phyloP scores from a whole-genome alignment of 2,888 invertebrate species.

The Tetropium fuscum region DNA sequence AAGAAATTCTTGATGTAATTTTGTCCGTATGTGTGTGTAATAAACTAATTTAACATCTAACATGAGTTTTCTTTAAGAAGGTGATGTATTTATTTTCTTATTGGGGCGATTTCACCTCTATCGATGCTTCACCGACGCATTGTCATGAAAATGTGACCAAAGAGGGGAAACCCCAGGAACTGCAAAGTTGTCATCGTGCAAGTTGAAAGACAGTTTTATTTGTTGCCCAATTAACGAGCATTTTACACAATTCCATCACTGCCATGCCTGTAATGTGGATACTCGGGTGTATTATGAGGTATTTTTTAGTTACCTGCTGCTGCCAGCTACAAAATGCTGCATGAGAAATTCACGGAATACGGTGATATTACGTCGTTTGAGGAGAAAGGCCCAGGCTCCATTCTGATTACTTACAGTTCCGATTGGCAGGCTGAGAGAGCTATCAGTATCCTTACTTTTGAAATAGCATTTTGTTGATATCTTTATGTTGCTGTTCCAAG shows the following conservation, averaged over 20 bases:
- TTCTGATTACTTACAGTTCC: constrained; percentile 88
- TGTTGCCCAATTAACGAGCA: neutral
- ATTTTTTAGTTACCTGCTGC: constrained; percentile 83
- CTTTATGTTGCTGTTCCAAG: too few species aligned
- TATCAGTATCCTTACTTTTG: constrained; percentile 90
- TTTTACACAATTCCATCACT: constrained; percentile 10
- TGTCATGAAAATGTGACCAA: too few species aligned
- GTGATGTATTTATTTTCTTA: too few species aligned
- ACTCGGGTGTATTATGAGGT: constrained; percentile 1
- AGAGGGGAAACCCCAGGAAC: too few species aligned
- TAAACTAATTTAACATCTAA: too few species aligned
- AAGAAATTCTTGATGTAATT: too few species aligned
- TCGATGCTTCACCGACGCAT: too few species aligned
- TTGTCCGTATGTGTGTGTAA: too few species aligned
- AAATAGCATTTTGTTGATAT: constrained; percentile 12
- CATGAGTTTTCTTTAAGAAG: too few species aligned
- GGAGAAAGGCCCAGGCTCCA: constrained; percentile 89
- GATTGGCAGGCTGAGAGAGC: constrained; percentile 94
- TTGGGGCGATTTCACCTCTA: too few species aligned
- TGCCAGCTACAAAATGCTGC: constrained; percentile 93
- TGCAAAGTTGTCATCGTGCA: too few species aligned
- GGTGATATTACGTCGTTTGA: constrained; percentile 96
- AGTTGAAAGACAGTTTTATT: neutral
- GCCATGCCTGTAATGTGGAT: constrained; percentile 16
- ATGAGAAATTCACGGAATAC: constrained; percentile 92